Conservation (phyloP, 2,888 invertebrate genomes). For the Teleiodes luculella region DNA sequence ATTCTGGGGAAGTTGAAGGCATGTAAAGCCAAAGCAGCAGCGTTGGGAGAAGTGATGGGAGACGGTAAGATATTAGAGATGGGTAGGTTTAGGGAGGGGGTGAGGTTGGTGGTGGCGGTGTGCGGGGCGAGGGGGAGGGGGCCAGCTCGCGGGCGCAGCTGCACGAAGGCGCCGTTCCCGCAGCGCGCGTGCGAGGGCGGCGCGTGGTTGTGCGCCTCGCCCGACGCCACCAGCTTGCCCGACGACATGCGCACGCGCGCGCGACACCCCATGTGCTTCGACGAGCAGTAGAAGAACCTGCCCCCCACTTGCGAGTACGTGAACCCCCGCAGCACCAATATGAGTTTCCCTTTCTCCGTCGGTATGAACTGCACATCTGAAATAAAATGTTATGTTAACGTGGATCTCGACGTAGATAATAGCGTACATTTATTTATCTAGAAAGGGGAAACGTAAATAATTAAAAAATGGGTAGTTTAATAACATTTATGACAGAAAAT, state of each 20-base stretch:
- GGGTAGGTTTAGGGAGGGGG: constrained; percentile 29
- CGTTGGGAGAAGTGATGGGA: constrained; percentile 48
- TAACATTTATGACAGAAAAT: too few relatives aligned
- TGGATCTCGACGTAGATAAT: too few relatives aligned
- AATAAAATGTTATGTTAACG: constrained; percentile 30
- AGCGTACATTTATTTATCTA: too few relatives aligned
- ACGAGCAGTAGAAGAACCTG: constrained; percentile 73
- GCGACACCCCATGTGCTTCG: constrained; percentile 70
- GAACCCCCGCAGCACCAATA: constrained; percentile 66
- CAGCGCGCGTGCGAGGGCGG: constrained; percentile 73
- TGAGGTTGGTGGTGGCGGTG: constrained; percentile 7
- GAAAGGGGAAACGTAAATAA: too few relatives aligned
- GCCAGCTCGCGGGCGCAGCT: constrained; percentile 52
- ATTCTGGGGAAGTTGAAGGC: constrained; percentile 63
- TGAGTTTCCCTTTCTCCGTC: constrained; percentile 73
- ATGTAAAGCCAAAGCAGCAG: constrained; percentile 57
- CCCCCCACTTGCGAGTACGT: constrained; percentile 74
- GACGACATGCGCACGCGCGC: constrained; percentile 61
- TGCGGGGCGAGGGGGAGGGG: constrained; percentile 1
- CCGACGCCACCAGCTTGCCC: constrained; percentile 62
- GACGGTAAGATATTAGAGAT: constrained; percentile 41
- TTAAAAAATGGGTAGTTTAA: too few relatives aligned
- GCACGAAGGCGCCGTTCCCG: constrained; percentile 70
- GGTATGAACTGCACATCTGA: constrained; percentile 73
- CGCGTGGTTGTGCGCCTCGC: constrained; percentile 66